These are phyloP conservation scores for Drosophila vallismaia DNA, from an alignment of 2,888 invertebrate genomes.

Conservation along the genomic window DNA sequence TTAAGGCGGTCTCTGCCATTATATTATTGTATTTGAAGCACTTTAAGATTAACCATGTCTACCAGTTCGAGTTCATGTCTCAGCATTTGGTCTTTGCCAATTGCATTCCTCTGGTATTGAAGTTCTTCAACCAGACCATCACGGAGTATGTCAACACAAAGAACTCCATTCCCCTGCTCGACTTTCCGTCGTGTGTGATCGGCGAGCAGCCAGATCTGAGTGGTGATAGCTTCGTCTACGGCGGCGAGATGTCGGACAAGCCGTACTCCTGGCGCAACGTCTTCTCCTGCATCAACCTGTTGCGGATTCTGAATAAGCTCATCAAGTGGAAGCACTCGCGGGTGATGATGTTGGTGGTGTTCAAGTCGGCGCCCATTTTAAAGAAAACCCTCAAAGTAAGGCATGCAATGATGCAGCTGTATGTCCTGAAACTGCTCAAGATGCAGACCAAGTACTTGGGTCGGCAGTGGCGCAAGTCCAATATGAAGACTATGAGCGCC, in stretches of 20 bases:
- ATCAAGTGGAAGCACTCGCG: conserved; percentile 99
- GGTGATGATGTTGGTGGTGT: conserved; percentile 99
- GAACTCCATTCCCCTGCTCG: conserved; percentile 95
- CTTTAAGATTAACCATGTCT: conserved; percentile 98
- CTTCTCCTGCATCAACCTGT: conserved; percentile 97
- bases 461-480: conserved; percentile 99
- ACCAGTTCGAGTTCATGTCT: conserved; percentile 99
- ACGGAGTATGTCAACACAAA: conserved; percentile 97
- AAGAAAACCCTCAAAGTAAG: conserved; percentile 97
- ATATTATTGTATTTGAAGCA: conserved; percentile 96
- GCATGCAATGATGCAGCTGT: conserved; percentile 98
- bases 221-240: conserved; percentile 93
- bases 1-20: conserved; percentile 97
- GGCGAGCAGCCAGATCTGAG: conserved; percentile 97
- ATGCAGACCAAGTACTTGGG: conserved; percentile 99
- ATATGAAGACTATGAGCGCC: conserved; percentile 99
- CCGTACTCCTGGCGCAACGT: conserved; percentile 99
- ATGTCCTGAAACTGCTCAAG: conserved; percentile 98
- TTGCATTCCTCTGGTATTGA: conserved; percentile 98
- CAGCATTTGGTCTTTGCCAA: conserved; percentile 99
- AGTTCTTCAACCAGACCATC: conserved; percentile 99
- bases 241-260: conserved; percentile 87
- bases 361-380: conserved; percentile 99
- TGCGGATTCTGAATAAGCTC: conserved; percentile 98
- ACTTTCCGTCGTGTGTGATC: conserved; percentile 98